Evolutionary conservation across 2,888 invertebrate genomes (phyloP).

Genomic region (Phania funesta): DNA sequence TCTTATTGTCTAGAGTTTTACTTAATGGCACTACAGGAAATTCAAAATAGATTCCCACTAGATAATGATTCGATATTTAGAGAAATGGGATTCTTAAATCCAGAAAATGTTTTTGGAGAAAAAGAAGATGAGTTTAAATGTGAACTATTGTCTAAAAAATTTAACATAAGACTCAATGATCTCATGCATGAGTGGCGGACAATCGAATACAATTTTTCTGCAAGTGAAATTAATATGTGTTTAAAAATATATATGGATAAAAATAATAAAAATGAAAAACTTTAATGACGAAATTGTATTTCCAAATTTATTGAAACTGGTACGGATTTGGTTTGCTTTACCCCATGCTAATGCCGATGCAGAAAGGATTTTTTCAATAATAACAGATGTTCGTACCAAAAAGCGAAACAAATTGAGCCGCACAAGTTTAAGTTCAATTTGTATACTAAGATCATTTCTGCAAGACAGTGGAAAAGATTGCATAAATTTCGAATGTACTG

Average conservation of each 20-base stretch:
- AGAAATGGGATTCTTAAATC: background rate
- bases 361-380: background rate
- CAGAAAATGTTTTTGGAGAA: background rate
- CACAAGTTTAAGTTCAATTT: background rate
- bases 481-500: background rate
- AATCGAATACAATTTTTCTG: too few relatives aligned
- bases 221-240: too few relatives aligned
- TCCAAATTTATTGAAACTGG: background rate
- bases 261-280: background rate
- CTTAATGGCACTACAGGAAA: background rate
- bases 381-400: background rate
- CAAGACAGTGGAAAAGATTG: background rate
- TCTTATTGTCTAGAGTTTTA: background rate
- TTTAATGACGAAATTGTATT: background rate
- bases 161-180: too few relatives aligned
- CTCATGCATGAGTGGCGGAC: too few relatives aligned
- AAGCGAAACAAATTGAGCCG: background rate
- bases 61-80: conserved; percentile 2
- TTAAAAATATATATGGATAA: background rate
- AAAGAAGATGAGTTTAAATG: background rate
- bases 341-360: background rate
- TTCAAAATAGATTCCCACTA: background rate
- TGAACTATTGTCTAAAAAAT: too few relatives aligned
- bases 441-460: background rate
- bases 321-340: background rate